Percentiles rank a stretch among this genome's conserved stretches.
Conservation (phyloP, 2,113 vertebrate genomes). For the Romanogobio albipinnatus region DNA sequence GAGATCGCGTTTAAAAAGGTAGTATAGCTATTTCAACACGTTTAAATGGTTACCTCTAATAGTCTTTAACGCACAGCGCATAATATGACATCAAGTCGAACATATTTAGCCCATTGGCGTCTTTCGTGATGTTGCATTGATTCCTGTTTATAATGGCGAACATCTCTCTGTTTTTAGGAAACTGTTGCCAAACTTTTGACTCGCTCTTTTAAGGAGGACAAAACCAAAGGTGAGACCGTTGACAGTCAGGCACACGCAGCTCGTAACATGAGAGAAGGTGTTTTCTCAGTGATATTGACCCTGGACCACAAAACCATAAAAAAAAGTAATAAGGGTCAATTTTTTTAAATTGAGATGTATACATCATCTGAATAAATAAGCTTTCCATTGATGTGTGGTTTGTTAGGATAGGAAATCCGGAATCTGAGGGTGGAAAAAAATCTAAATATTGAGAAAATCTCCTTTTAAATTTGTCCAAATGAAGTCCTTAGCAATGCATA, state of each 20-base stretch:
- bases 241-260: not conserved
- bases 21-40: not conserved
- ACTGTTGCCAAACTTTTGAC: slow-evolving; percentile 70
- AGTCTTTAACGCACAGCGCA: not conserved
- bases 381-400: no score
- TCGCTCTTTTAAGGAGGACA: slow-evolving; percentile 74
- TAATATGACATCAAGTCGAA: not conserved
- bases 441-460: no score
- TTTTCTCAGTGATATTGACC: not conserved
- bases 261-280: not conserved
- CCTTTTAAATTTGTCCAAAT: no score
- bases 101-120: not conserved
- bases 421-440: no score
- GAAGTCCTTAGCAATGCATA: no score
- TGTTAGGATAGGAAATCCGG: no score
- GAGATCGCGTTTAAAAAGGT: slow-evolving; percentile 74
- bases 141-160: not conserved
- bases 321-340: no score
- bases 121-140: not conserved
- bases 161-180: slow-evolving; percentile 62
- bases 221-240: slow-evolving; percentile 71
- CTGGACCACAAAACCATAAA: no score
- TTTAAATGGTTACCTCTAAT: not conserved
- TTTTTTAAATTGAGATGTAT: no score
- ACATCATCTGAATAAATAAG: no score